phyloP scores from a whole-genome alignment of 2,888 invertebrate genomes.

The Lepetodrilus schrolli region DNA sequence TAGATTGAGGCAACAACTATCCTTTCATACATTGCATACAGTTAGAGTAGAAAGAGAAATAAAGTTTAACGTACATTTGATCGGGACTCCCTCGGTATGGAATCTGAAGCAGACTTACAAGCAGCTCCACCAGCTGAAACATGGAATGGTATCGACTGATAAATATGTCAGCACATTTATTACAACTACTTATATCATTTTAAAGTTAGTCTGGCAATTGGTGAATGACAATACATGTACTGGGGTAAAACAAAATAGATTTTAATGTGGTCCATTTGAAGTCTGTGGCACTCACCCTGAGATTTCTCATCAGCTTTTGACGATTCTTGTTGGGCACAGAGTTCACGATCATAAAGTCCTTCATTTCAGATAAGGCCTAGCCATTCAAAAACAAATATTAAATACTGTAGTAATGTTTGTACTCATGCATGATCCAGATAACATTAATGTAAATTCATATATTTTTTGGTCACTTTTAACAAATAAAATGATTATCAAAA shows the following conservation, averaged over 20 bases:
- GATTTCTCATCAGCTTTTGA: conserved; percentile 74
- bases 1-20: no score
- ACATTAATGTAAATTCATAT: no score
- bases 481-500: no score
- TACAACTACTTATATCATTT: neutral
- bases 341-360: conserved; percentile 69
- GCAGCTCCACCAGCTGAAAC: conserved; percentile 69
- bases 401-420: no score
- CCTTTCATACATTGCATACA: no score
- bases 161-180: neutral
- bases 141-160: neutral
- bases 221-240: neutral
- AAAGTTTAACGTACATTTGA: conserved; percentile 60
- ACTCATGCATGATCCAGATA: no score
- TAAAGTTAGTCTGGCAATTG: neutral
- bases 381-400: no score
- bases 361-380: conserved; percentile 69
- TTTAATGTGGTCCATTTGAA: no score
- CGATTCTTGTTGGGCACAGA: conserved; percentile 70
- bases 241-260: no score
- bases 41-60: no score
- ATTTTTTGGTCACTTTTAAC: no score
- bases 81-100: conserved; percentile 66
- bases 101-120: conserved; percentile 67
- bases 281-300: conserved; percentile 64